phyloP scores from a whole-genome alignment of 2,113 vertebrate species.

The Circaetus gallicus region DNA sequence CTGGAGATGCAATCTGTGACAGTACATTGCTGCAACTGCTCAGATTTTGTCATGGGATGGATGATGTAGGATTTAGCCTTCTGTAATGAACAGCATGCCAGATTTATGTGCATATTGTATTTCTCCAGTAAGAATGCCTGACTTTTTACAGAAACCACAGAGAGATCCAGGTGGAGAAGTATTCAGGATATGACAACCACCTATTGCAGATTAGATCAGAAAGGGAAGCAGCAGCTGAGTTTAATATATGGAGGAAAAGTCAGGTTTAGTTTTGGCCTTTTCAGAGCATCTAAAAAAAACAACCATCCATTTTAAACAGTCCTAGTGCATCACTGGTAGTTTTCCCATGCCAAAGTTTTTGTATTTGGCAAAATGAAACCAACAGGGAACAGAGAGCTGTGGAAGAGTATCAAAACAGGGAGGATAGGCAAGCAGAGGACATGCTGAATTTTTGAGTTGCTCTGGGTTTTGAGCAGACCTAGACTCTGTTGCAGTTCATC shows the following conservation, averaged over 20 bases:
- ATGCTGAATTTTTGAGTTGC: not conserved
- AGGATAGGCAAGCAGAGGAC: not conserved
- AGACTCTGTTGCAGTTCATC: not conserved
- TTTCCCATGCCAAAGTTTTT: not conserved
- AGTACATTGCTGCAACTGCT: not conserved
- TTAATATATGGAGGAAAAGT: not conserved
- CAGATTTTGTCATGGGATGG: not conserved
- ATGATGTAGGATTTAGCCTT: not conserved
- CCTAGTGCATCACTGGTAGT: not conserved
- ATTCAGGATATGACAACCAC: conserved; percentile 15
- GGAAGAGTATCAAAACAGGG: not conserved
- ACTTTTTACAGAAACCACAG: conserved; percentile 16
- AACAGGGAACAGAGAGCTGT: not conserved
- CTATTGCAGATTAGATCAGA: conserved; percentile 9
- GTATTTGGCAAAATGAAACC: not conserved
- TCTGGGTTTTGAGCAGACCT: not conserved
- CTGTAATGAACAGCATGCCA: not conserved
- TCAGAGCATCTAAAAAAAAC: not conserved
- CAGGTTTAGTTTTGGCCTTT: not conserved
- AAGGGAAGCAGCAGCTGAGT: not conserved
- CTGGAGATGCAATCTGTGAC: not conserved
- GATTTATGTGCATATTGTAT: conserved; percentile 28
- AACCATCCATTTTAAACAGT: not conserved
- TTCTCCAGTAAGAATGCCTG: conserved; percentile 8
- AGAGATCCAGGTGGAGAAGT: conserved; percentile 10